A percentile compares a stretch with the other conserved stretches of the same genome.
Evolutionary conservation across 2,888 invertebrate genomes (phyloP).

Genomic region (Mylabris sibirica): DNA sequence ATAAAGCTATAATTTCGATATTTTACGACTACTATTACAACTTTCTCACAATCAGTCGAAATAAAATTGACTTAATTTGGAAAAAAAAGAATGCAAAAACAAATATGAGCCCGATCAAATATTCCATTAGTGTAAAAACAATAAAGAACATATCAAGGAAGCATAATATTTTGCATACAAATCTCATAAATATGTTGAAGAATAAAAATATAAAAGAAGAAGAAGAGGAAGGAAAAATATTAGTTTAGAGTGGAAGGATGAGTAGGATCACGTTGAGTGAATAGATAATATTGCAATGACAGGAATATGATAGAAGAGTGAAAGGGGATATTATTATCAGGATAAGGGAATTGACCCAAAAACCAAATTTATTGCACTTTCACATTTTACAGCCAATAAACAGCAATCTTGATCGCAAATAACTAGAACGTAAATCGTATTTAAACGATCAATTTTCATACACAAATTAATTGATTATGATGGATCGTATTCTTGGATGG

Average conservation of each 20-base stretch:
- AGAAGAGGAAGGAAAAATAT: not conserved
- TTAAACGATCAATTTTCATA: too few species aligned
- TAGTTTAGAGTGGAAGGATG: not conserved
- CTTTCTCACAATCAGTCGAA: too few species aligned
- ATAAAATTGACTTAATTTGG: too few species aligned
- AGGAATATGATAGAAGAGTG: not conserved
- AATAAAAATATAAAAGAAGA: not conserved
- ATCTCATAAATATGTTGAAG: not conserved
- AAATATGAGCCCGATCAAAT: not conserved
- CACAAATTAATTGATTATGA: too few species aligned
- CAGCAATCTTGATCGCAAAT: too few species aligned
- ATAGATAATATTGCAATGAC: slow-evolving; percentile 3
- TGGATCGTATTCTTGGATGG: too few species aligned
- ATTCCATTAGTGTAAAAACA: not conserved
- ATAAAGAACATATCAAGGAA: not conserved
- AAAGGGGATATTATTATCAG: not conserved
- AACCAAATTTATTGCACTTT: not conserved
- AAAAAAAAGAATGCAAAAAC: not conserved
- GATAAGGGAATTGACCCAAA: not conserved
- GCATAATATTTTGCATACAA: not conserved
- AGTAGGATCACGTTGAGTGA: not conserved
- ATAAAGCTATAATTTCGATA: not conserved
- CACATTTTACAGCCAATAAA: too few species aligned
- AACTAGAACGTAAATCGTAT: too few species aligned
- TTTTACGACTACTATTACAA: not conserved